Evolutionary conservation across 2,113 vertebrate genomes (phyloP), one percentile per base, ranked within the genome.

Genomic region (Sitta europaea): DNA sequence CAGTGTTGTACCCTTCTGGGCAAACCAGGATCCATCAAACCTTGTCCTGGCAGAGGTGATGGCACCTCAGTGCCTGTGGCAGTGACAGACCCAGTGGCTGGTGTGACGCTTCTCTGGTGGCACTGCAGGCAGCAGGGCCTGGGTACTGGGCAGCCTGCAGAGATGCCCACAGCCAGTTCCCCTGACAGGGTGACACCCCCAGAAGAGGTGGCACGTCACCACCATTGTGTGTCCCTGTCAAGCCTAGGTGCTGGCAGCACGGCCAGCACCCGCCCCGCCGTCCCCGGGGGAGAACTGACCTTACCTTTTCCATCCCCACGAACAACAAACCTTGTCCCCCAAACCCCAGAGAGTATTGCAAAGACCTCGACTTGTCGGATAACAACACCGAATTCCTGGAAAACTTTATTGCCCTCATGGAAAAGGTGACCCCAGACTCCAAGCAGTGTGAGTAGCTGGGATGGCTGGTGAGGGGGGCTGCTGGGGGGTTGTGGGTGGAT

Each of bases 371-470:
- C 97, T 98, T 99, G 95, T 99, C 99, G 73, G 98, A 98, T 98
- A 99, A 99, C 98, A 99, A 99, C 98, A 99, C 99, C 0, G 99
- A 99, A 94, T 99, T 99, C 97, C 98, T 99, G 97, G 98, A 99
- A 88, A 99, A 99, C 98, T 99, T 99, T 97, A 99, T 99, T 88
- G 98, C 99, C 86, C 99, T 99, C 76, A 99, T 99, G 99, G 99
- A 99, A 98, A 99, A 99, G 98, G 99, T 99, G 98, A 99, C 99
- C 28, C 99, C 99, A 19, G 99, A 99, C 97, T 99, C 99, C 96
- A 99, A 99, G 97, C 99, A 99, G 98, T 99, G 99, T 99, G 97
- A 99, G 99, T 98, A 97, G 59, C 73, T 5, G 67, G 62, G 70
- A 29, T 29, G 29, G 71, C 36, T 85, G 57, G 10, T 4, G 33